A percentile compares a stretch with the other conserved stretches of the same genome.
These are phyloP conservation scores for Nicator chloris DNA, from an alignment of 2,113 vertebrate species.

Conservation along the genomic window DNA sequence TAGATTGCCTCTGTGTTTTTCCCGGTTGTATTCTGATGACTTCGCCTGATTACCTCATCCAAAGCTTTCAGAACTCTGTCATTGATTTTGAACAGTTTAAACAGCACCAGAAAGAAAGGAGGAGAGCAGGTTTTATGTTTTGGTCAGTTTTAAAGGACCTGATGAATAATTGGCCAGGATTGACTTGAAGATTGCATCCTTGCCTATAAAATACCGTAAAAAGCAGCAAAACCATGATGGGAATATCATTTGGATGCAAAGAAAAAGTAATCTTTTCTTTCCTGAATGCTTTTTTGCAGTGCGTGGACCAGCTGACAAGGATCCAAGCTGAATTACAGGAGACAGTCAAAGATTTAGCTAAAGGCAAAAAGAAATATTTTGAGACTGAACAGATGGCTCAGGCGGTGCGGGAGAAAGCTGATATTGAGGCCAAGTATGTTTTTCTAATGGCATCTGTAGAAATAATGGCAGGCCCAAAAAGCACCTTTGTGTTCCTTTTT, in stretches of 20 bases:
- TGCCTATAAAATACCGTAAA: neutral
- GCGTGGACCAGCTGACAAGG: slow-evolving; percentile 92
- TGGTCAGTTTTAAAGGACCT: neutral
- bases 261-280: neutral
- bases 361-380: slow-evolving; percentile 99
- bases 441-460: neutral
- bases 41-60: neutral
- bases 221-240: neutral
- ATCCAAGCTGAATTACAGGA: slow-evolving; percentile 96
- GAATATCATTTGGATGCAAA: neutral
- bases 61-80: neutral
- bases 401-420: slow-evolving; percentile 93
- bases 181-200: neutral
- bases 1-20: neutral
- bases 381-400: slow-evolving; percentile 99
- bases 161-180: neutral
- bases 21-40: neutral
- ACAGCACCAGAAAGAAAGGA: neutral
- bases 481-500: neutral
- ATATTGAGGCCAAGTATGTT: slow-evolving; percentile 97
- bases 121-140: neutral
- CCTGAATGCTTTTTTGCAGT: slow-evolving; percentile 70
- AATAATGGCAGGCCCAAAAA: neutral
- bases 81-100: neutral
- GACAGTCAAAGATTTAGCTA: slow-evolving; percentile 97